Evolutionary conservation across 2,113 vertebrate genomes (phyloP).

Genomic region (Neofelis nebulosa): DNA sequence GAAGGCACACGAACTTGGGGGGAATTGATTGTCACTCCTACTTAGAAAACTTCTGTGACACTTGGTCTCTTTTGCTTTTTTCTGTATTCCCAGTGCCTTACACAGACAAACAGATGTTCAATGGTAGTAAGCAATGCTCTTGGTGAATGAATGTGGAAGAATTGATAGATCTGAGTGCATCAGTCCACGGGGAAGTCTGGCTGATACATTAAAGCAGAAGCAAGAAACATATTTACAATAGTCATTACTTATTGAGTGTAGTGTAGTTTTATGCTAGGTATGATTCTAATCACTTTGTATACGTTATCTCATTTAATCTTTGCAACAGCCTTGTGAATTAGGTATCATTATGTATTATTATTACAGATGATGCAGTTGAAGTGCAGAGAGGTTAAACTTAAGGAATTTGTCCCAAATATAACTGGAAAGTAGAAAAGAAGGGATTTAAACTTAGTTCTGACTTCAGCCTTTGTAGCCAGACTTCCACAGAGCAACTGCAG

Average conservation of each 20-base stretch:
- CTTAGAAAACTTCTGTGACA: neutral
- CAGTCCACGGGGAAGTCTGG: neutral
- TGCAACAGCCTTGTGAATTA: neutral
- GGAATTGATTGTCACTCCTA: neutral
- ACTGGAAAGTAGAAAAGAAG: neutral
- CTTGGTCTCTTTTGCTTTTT: neutral
- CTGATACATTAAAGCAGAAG: neutral
- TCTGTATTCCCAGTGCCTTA: neutral
- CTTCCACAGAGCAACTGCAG: neutral
- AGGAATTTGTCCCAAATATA: neutral
- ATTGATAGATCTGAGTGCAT: neutral
- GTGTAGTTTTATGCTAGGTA: neutral
- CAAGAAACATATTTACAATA: neutral
- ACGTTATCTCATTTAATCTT: neutral
- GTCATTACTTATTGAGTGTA: neutral
- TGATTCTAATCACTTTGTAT: neutral
- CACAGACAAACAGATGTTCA: neutral
- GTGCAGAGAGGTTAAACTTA: neutral
- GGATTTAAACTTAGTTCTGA: neutral
- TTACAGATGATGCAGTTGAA: neutral
- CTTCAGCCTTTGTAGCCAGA: neutral
- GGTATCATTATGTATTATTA: neutral
- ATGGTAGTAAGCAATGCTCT: neutral
- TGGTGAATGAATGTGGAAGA: neutral
- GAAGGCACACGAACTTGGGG: neutral